Conservation (phyloP, 2,113 vertebrate genomes). For the Ifrita kowaldi region DNA sequence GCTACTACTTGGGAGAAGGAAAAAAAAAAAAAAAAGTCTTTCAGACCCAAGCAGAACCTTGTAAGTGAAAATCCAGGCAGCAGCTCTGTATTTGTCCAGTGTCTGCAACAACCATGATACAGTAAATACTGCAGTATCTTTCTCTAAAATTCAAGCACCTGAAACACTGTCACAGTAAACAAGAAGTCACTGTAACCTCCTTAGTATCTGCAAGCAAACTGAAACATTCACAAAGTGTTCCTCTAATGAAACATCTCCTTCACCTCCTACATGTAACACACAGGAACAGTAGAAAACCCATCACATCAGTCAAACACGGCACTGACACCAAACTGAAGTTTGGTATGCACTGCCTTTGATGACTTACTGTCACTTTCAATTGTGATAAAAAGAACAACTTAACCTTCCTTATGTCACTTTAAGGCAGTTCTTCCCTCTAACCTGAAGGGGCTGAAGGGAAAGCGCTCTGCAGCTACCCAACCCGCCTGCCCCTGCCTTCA, state of each 20-base stretch:
- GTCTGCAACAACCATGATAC: neutral
- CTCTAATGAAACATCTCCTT: neutral
- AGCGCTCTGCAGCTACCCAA: neutral
- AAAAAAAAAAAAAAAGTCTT: neutral
- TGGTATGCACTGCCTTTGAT: neutral
- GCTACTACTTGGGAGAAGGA: neutral
- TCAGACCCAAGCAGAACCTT: neutral
- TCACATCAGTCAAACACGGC: neutral
- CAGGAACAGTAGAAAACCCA: neutral
- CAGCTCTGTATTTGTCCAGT: neutral
- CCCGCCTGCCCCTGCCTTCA: rapidly evolving
- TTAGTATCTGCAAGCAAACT: neutral
- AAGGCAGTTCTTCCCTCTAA: neutral
- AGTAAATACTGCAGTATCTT: neutral
- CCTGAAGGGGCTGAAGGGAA: neutral
- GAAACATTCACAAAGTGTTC: neutral
- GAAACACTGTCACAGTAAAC: neutral
- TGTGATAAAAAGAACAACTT: neutral
- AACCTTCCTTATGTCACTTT: neutral
- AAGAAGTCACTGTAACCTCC: neutral
- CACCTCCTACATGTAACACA: neutral
- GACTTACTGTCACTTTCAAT: neutral
- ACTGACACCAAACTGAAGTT: neutral
- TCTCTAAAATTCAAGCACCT: neutral
- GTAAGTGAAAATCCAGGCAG: neutral